A percentile compares a stretch with the other conserved stretches of the same genome.
phyloP scores from a whole-genome alignment of 2,113 vertebrate genomes.

The Hyperoodon ampullatus region DNA sequence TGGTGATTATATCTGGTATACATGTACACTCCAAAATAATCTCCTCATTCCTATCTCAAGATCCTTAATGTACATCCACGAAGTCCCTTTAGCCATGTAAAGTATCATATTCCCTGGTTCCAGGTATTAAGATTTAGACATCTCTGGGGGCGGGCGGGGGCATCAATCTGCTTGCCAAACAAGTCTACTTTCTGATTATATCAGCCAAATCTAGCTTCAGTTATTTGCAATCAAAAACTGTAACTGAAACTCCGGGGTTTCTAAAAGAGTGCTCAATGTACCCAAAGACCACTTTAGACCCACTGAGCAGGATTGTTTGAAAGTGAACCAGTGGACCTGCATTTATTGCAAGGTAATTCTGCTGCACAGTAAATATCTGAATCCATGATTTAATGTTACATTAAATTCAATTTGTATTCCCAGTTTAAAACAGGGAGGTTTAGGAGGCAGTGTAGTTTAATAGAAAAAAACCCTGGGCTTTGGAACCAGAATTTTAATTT shows the following conservation, averaged over 20 bases:
- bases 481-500: background rate
- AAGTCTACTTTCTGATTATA: background rate
- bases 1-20: background rate
- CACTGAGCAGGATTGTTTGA: background rate
- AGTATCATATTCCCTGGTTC: background rate
- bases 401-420: background rate
- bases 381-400: background rate
- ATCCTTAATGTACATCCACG: background rate
- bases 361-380: background rate
- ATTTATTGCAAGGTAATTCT: background rate
- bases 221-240: background rate
- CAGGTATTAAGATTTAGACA: background rate
- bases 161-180: background rate
- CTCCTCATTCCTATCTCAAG: background rate
- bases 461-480: background rate
- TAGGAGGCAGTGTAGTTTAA: background rate
- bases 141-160: background rate
- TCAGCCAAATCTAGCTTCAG: background rate
- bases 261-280: background rate
- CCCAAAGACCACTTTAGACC: background rate
- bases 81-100: background rate
- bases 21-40: background rate
- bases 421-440: background rate
- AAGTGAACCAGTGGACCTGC: background rate
- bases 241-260: background rate